Evolutionary conservation across 2,888 invertebrate genomes (phyloP).

Genomic region (Caenorhabditis parvicauda): DNA sequence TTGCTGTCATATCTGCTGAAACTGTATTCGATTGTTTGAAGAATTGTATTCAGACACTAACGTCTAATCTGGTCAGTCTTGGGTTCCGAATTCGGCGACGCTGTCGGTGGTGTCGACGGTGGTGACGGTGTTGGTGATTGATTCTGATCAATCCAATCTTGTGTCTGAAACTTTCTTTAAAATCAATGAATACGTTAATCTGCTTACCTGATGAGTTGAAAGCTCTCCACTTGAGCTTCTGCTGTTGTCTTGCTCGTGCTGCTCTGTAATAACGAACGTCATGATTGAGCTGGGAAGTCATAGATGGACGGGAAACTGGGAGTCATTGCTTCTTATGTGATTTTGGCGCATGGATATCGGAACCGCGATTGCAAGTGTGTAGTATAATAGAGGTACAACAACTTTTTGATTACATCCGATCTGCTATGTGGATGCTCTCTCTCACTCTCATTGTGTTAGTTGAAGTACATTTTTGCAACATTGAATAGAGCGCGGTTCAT

Average conservation of each 20-base stretch:
- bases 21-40: too few species aligned
- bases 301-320: too few species aligned
- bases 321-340: too few species aligned
- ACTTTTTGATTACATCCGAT: too few species aligned
- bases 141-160: constrained; percentile 35
- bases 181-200: constrained; percentile 1
- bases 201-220: constrained; percentile 32
- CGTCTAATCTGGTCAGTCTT: constrained; percentile 16
- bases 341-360: too few species aligned
- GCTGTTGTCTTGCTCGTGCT: constrained; percentile 37
- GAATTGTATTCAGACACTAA: constrained; percentile 7
- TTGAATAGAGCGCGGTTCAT: too few species aligned
- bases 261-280: constrained; percentile 20
- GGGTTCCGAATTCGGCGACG: constrained; percentile 26
- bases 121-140: constrained; percentile 33
- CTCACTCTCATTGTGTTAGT: too few species aligned
- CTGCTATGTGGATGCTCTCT: too few species aligned
- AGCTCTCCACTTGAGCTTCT: constrained; percentile 29
- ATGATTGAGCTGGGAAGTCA: too few species aligned
- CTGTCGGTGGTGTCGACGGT: constrained; percentile 20
- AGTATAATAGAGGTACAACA: too few species aligned
- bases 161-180: constrained; percentile 21
- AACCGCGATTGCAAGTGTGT: too few species aligned
- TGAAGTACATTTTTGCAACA: too few species aligned
- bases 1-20: constrained; percentile 10